phyloP scores from a whole-genome alignment of 1,140 invertebrate genomes.

The Leptopilina clavipes region DNA sequence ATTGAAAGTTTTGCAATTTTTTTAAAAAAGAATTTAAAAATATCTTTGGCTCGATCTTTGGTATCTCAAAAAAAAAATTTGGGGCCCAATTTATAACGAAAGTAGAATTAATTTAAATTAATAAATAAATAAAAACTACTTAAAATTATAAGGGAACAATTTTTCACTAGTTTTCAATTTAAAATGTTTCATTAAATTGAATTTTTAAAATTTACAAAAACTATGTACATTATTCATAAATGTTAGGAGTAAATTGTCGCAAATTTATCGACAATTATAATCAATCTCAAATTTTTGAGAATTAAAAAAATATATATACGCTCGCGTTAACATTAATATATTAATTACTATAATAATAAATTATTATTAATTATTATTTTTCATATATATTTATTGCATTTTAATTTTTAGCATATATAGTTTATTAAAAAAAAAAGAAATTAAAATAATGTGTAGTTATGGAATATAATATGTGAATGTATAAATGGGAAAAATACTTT shows the following conservation, averaged over 20 bases:
- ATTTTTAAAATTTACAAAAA: slow-evolving; percentile 4
- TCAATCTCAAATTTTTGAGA: not conserved
- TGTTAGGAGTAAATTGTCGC: not conserved
- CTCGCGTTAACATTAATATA: not conserved
- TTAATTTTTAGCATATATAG: not conserved
- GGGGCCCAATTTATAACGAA: slow-evolving; percentile 3
- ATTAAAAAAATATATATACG: not conserved
- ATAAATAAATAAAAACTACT: not conserved
- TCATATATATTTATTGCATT: not conserved
- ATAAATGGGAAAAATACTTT: not conserved
- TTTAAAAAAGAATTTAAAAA: too few relatives aligned
- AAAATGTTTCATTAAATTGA: not conserved
- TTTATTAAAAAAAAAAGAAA: not conserved
- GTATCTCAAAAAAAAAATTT: slow-evolving; percentile 25
- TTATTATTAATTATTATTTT: not conserved
- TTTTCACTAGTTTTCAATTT: not conserved
- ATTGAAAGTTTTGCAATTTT: not conserved
- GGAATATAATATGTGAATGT: not conserved
- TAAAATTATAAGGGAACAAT: slow-evolving; percentile 32
- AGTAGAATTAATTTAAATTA: not conserved
- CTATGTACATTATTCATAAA: not conserved
- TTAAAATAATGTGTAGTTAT: not conserved
- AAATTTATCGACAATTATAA: not conserved
- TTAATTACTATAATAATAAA: not conserved
- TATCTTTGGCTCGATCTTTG: too few relatives aligned